Base-by-base conservation (phyloP, 2,797 vertebrate species). In the Carduelis carduelis region DNA sequence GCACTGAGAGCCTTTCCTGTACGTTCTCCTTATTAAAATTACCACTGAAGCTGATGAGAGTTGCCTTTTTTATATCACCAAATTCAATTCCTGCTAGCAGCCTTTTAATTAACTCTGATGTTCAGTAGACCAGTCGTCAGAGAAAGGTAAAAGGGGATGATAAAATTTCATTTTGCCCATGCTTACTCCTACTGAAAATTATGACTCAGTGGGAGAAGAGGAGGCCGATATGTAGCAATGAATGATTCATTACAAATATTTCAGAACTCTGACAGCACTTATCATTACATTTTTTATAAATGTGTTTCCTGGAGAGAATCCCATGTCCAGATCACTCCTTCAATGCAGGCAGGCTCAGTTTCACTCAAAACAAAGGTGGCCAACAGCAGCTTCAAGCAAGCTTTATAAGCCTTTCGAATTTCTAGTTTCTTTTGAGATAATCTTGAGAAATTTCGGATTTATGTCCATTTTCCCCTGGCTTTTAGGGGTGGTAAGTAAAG, bases 221-320 rank as follows among this genome's bases (percentile, higher is more conserved):
- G 74, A 94, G 87, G 75, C 81, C 6, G 71, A 43, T 66, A 87
- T 70, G 75, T 56, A 95, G 71, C 81, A 74, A 49, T 83, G 81
- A 95, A 95, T 96, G 89, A 94, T 92, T 96, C 91, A 93, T 68
- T 92, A 80, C 23, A 91, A 93, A 72, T 91, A 82, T 83, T 87
- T 92, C 87, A 93, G 75, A 94, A 69, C 39, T 80, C 81, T 83
- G 59, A 80, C 30, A 92, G 41, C 37, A 84, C 37, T 60, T 87
- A 66, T 21, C 70, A 49, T 82, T 84, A 77, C 87, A 85, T 27
- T 23, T 66, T 89, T 93, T 74, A 76, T 37, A 89, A 71, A 82
- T 66, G 50, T 53, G 27, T 87, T 87, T 94, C 64, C 78, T 94
- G 83, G 70, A 90, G 41, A 93, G 52, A 93, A 91, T 85, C 52